Evolutionary conservation across 2,797 vertebrate species (phyloP).

Genomic region (Crenichthys baileyi): DNA sequence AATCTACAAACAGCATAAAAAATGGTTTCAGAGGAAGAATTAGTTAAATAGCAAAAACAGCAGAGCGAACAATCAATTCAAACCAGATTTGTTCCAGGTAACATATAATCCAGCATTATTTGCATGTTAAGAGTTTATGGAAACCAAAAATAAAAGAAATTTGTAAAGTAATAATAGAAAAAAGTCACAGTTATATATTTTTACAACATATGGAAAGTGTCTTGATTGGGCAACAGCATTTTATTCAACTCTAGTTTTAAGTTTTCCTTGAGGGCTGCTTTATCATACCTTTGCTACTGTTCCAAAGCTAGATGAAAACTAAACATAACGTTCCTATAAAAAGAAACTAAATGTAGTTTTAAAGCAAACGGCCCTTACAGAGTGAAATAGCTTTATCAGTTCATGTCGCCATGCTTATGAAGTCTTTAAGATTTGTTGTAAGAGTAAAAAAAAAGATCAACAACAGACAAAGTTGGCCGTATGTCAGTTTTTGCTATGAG

Average conservation of each 20-base stretch:
- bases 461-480: too few relatives aligned
- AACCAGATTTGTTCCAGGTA: neutral
- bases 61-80: neutral
- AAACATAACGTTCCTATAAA: constrained; percentile 10
- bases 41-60: neutral
- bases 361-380: neutral
- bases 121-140: too few relatives aligned
- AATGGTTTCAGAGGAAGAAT: constrained; percentile 12
- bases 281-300: constrained; percentile 1
- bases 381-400: constrained; percentile 2
- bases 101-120: neutral
- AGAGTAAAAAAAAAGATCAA: neutral
- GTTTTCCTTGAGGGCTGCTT: neutral
- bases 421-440: constrained; percentile 2
- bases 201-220: neutral
- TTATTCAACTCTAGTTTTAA: neutral
- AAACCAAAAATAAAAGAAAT: neutral
- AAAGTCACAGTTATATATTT: neutral
- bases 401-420: constrained; percentile 13
- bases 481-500: neutral
- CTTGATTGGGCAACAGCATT: neutral
- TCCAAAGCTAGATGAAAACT: constrained; percentile 1
- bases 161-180: neutral
- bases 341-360: constrained; percentile 3
- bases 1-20: constrained; percentile 30